Conservation (phyloP, 2,113 vertebrate genomes). For the Gobio gobio region DNA sequence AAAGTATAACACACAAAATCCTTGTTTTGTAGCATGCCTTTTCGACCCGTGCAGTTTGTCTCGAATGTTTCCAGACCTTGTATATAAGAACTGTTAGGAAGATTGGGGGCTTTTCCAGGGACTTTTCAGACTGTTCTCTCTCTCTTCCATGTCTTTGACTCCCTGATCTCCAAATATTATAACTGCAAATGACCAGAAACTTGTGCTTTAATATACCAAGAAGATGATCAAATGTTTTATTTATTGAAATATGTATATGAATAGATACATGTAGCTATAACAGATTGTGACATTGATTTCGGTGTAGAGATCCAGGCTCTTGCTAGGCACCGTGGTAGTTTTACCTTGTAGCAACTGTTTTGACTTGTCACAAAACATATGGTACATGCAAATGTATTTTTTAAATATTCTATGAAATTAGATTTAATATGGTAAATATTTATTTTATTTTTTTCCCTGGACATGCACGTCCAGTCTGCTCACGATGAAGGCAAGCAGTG, state of each 20-base stretch:
- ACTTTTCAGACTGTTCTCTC: constrained; percentile 71
- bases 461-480: constrained; percentile 1
- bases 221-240: constrained; percentile 48
- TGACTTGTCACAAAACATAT: constrained; percentile 44
- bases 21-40: constrained; percentile 70
- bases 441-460: constrained; percentile 24
- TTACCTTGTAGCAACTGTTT: constrained; percentile 65
- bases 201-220: constrained; percentile 77
- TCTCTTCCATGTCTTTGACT: constrained; percentile 56
- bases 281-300: constrained; percentile 70
- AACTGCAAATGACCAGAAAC: constrained; percentile 80
- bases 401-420: constrained; percentile 42
- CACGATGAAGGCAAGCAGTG: constrained; percentile 33
- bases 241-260: constrained; percentile 61
- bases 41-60: constrained; percentile 60
- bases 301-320: constrained; percentile 68
- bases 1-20: constrained; percentile 27
- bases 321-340: constrained; percentile 66
- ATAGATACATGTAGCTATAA: constrained; percentile 75
- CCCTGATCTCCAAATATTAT: constrained; percentile 55
- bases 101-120: constrained; percentile 56
- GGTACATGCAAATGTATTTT: constrained; percentile 51
- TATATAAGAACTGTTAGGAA: constrained; percentile 33
- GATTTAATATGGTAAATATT: constrained; percentile 32
- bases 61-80: constrained; percentile 36